These are phyloP conservation scores for Collichthys lucidus DNA, from an alignment of 2,113 vertebrate species.

Conservation along the genomic window DNA sequence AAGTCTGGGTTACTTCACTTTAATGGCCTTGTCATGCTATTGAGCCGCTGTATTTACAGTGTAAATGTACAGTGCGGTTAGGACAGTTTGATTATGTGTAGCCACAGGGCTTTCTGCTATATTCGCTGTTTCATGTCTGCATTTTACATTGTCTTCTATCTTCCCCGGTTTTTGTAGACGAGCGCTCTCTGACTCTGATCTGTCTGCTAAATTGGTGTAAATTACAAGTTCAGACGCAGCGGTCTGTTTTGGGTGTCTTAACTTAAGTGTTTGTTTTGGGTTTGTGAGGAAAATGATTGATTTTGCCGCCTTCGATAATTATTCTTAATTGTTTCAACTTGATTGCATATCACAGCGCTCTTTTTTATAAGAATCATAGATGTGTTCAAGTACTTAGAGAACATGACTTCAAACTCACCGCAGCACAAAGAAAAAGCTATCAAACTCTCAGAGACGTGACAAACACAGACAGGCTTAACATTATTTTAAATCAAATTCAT, in stretches of 20 bases:
- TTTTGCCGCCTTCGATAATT: slow-evolving; percentile 10
- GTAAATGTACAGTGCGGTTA: slow-evolving; percentile 53
- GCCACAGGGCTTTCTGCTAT: slow-evolving; percentile 38
- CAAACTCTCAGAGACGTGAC: not conserved
- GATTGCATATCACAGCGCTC: not conserved
- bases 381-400: not conserved
- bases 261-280: slow-evolving; percentile 47
- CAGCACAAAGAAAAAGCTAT: not conserved
- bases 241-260: slow-evolving; percentile 43
- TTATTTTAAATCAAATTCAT: too few relatives aligned
- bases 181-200: slow-evolving; percentile 22
- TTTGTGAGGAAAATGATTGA: slow-evolving; percentile 19
- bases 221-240: slow-evolving; percentile 43
- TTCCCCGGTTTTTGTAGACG: slow-evolving; percentile 17
- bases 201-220: slow-evolving; percentile 39
- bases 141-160: slow-evolving; percentile 35
- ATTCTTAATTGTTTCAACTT: not conserved
- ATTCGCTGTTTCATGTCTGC: slow-evolving; percentile 64
- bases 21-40: slow-evolving; percentile 55
- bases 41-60: slow-evolving; percentile 49
- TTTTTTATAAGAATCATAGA: not conserved
- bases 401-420: not conserved
- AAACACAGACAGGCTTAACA: slow-evolving; percentile 5
- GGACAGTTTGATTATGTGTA: slow-evolving; percentile 54
- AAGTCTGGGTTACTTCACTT: slow-evolving; percentile 57